phyloP scores from a whole-genome alignment of 2,113 vertebrate species.

The Daubentonia madagascariensis region DNA sequence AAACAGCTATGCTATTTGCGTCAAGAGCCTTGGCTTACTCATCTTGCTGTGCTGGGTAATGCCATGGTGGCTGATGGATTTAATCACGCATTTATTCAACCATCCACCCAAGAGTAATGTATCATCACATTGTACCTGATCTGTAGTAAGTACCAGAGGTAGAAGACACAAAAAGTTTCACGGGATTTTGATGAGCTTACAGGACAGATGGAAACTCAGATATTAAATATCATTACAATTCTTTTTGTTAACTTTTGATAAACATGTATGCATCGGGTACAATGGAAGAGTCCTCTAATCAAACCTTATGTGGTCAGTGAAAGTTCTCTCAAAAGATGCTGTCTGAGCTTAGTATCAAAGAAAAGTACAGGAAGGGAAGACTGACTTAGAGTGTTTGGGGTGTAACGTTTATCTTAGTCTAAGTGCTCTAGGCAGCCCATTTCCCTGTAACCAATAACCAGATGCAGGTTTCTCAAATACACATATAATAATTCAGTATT shows the following conservation, averaged over 20 bases:
- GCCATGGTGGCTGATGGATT: background rate
- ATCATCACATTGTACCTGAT: fast-evolving
- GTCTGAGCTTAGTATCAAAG: background rate
- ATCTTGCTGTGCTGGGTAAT: background rate
- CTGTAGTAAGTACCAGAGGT: background rate
- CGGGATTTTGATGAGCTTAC: background rate
- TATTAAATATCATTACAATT: background rate
- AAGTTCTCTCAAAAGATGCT: background rate
- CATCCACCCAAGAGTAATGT: background rate
- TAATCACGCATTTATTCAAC: background rate
- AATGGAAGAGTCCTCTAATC: background rate
- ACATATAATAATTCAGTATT: background rate
- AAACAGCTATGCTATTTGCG: background rate
- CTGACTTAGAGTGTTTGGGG: background rate
- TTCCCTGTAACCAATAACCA: background rate
- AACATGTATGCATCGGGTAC: background rate
- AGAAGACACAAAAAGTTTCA: background rate
- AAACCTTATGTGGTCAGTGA: background rate
- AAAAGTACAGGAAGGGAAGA: background rate
- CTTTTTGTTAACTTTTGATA: background rate
- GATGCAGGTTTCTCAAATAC: background rate
- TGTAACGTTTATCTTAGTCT: background rate
- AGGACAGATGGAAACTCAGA: background rate
- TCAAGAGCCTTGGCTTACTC: background rate
- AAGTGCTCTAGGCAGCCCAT: background rate